Evolutionary conservation across 1,140 invertebrate species (phyloP), one percentile per base, ranked within the genome.

Genomic region (Zaprionus gabonicus): DNA sequence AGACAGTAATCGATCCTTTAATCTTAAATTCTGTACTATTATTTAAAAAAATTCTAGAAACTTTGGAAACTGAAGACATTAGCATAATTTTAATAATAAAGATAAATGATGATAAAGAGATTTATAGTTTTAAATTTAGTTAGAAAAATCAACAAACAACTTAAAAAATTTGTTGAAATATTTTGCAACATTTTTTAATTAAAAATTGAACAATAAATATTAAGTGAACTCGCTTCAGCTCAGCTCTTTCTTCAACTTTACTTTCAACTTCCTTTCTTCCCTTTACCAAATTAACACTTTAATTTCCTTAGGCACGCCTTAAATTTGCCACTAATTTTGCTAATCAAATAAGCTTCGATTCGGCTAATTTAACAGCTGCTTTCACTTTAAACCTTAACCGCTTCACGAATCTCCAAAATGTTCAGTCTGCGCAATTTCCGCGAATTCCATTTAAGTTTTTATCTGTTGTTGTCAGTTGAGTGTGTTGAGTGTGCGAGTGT

Each of bases 381-480:
- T 51, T 10, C 20, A 1, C 7, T 51, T 23, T 1, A 25, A 51
- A 5, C 4, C 23, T 51, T 1, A 51, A 51, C 3, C 20, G 20
- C 9, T 12, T 25, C 20, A 25, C 7, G 25, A 51, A 23, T 12
- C 46, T 25, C 12, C 46, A 23, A 51, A 20, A 51, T 23, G 12
- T 13, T 23, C 20, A 25, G 20, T 25, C 46, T 25, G 46, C 2
- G 12, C 6, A 13, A 28, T 64, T 64, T 25, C 10, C 12, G 15
- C 15, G 6, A 58, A 46, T 31, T 67, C 23, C 9, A 34, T 68
- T 68, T n/a, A 2, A 58, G 13, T 68, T 57, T 49, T 68, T 58
- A 36, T 58, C 53, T 68, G 65, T 58, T 58, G 15, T 57, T 58
- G 55, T 44, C 64, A 38, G 9, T 56, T 44, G 12, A 6, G 20